Conservation (phyloP, 2,113 vertebrate species). For the Malurus elegans region DNA sequence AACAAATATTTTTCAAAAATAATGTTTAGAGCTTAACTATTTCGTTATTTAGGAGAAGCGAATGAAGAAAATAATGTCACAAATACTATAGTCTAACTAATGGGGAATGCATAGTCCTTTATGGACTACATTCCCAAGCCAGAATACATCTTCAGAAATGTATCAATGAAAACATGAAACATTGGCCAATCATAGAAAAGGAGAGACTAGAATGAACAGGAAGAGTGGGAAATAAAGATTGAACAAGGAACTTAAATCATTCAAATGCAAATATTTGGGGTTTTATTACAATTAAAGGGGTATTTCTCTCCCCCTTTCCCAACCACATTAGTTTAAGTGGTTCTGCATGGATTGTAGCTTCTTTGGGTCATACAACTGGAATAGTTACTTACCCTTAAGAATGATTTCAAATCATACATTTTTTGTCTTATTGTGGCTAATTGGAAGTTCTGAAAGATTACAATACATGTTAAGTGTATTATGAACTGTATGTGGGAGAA, state of each 20-base stretch:
- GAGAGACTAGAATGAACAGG: neutral
- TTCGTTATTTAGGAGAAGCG: neutral
- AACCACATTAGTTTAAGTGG: neutral
- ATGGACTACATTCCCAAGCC: neutral
- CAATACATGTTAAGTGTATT: neutral
- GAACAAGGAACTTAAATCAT: neutral
- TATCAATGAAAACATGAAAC: neutral
- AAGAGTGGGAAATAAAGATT: neutral
- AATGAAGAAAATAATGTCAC: neutral
- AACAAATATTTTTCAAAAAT: neutral
- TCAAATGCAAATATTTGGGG: neutral
- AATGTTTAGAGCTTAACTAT: neutral
- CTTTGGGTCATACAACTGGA: neutral
- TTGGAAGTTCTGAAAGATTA: neutral
- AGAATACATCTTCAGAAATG: neutral
- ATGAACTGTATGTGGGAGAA: neutral
- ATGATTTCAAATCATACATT: neutral
- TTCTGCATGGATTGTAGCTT: neutral
- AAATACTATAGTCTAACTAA: neutral
- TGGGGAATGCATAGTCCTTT: neutral
- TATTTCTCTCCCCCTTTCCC: neutral
- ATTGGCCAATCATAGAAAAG: neutral
- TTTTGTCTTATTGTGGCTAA: neutral
- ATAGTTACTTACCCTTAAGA: neutral
- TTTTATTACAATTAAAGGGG: neutral